Conservation (phyloP, 2,797 vertebrate species). For the Danio choprae region DNA sequence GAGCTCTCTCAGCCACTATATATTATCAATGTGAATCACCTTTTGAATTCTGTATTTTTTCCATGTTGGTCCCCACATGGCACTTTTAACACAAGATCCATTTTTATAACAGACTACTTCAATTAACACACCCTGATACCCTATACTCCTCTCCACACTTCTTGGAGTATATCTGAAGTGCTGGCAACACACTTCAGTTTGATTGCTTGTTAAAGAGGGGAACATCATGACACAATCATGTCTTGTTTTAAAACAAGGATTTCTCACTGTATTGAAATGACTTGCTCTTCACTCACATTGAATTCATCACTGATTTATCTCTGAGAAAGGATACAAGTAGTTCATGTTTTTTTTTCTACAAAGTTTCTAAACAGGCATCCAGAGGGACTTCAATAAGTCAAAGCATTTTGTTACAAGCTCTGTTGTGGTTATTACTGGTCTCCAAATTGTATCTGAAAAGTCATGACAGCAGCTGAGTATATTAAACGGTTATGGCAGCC, state of each 20-base stretch:
- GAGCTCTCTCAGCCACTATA: too few species aligned
- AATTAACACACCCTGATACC: constrained; percentile 58
- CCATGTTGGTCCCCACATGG: constrained; percentile 18
- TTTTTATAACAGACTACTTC: constrained; percentile 43
- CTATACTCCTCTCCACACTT: constrained; percentile 62
- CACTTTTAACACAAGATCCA: constrained; percentile 34
- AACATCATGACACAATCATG: constrained; percentile 42
- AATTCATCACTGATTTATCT: constrained; percentile 26
- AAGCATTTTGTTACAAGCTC: constrained; percentile 16
- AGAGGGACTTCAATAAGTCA: constrained; percentile 5
- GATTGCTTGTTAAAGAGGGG: constrained; percentile 72
- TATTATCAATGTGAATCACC: neutral
- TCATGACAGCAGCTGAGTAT: constrained; percentile 11
- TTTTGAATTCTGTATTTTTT: neutral
- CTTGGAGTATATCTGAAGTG: constrained; percentile 61
- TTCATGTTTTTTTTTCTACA: neutral
- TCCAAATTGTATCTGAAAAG: constrained; percentile 17
- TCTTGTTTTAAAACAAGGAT: constrained; percentile 46
- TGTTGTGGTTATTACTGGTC: neutral
- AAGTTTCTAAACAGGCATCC: constrained; percentile 13
- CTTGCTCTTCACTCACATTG: constrained; percentile 22
- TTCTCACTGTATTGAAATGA: constrained; percentile 10
- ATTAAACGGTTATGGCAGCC: constrained; percentile 10
- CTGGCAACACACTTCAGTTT: constrained; percentile 64
- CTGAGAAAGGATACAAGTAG: constrained; percentile 7